Conservation (phyloP, 2,113 vertebrate genomes). For the Phylloscopus trochilus region DNA sequence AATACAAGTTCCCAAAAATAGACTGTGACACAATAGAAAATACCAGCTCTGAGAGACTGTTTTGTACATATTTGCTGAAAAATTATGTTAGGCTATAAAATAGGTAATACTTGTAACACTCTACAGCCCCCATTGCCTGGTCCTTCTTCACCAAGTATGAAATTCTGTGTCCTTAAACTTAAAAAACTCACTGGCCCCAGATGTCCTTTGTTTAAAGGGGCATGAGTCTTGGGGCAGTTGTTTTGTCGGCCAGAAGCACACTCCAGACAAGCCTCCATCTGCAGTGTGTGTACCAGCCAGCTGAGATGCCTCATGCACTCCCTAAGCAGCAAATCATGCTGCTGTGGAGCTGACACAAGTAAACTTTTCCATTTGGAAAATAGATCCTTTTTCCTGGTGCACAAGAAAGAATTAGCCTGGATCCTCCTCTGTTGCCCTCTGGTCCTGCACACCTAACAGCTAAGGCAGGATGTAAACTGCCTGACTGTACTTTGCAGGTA, state of each 20-base stretch:
- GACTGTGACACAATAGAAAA: constrained; percentile 38
- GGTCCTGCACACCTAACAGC: background rate
- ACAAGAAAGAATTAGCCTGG: background rate
- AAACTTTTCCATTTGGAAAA: background rate
- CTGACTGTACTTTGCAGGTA: background rate
- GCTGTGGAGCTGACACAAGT: background rate
- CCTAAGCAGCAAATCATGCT: background rate
- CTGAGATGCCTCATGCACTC: background rate
- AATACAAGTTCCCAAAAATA: constrained; percentile 28
- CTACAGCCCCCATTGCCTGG: background rate
- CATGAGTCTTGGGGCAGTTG: background rate
- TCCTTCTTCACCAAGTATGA: background rate
- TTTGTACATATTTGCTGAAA: background rate
- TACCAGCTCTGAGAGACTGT: background rate
- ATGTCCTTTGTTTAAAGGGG: background rate
- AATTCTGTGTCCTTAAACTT: background rate
- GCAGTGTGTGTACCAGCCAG: background rate
- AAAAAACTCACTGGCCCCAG: background rate
- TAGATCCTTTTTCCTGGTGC: background rate
- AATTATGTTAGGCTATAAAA: background rate
- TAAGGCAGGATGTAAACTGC: background rate
- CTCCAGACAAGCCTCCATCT: background rate
- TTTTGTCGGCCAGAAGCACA: background rate
- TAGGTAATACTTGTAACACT: background rate
- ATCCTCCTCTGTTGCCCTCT: background rate